Base-by-base conservation (phyloP, 2,888 invertebrate species). In the Volucella zonaria region DNA sequence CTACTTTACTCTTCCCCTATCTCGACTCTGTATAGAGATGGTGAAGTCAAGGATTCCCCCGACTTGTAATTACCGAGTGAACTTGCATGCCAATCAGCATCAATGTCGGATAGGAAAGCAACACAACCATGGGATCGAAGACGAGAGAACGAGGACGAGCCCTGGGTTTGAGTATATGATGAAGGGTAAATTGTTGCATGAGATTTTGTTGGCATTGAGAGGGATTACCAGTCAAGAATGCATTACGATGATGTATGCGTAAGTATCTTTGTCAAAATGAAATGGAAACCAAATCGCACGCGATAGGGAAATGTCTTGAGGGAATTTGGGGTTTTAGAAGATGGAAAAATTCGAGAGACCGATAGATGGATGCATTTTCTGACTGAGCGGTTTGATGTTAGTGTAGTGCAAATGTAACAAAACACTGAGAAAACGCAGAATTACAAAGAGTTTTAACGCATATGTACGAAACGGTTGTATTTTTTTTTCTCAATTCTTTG, bases 71-170 rank as follows among this genome's bases (percentile, higher is more conserved):
- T 78, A 70, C 52, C 1, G 31, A 70, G 6, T 59, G 59, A 82
- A 78, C 74, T 74, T 82, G 68, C 64, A 74, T 74, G 82, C 74
- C 82, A 82, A 82, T 82, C 82, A 82, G 52, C 64, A 74, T 82
- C 78, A 78, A 64, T 74, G 78, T 78, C 78, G 56, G 62, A 73
- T 58, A 14, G 47, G 49, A 47, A 73, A 76, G 51, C 12, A 11
- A 56, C 38, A 38, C 14, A n/a, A 8, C 11, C 10, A 38, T 38
- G 56, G n/a, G 3, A 31, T n/a, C 8, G 56, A 31, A 15, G 6
- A 31, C 31, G 31, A 31, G 31, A 6, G 31, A 31, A 31, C 6
- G 6, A 31, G 31, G 31, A 6, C 31, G 31, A 31, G 31, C 6
- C 6, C 6, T 6, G 31, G 6, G 31, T 31, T 31, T 31, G 31